These are phyloP conservation scores for Crenichthys baileyi DNA, from an alignment of 2,797 vertebrate genomes.

Conservation along the genomic window DNA sequence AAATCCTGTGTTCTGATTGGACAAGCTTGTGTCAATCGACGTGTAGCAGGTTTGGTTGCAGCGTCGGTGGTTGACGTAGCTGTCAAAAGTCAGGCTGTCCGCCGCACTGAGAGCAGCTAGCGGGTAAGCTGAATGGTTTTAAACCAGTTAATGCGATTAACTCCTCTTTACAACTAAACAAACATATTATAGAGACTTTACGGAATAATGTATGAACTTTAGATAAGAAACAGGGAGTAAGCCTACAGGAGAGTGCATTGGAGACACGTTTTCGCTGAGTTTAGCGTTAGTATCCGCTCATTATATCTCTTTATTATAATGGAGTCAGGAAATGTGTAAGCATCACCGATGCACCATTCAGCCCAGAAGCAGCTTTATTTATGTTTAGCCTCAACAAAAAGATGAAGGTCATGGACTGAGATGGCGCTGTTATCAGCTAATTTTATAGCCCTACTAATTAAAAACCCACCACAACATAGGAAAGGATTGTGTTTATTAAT, in stretches of 20 bases:
- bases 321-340: constrained; percentile 18
- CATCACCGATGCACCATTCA: constrained; percentile 20
- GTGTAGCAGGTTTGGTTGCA: constrained; percentile 64
- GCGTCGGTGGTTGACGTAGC: constrained; percentile 54
- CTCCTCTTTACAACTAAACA: rapidly evolving
- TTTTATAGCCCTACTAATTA: neutral
- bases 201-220: neutral
- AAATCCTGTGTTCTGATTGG: constrained; percentile 59
- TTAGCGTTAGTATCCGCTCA: neutral
- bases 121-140: constrained; percentile 41
- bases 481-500: neutral
- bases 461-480: neutral
- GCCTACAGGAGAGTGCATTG: neutral
- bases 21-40: constrained; percentile 27
- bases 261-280: neutral
- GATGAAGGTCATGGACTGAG: neutral
- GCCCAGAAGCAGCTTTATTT: neutral
- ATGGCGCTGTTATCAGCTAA: neutral
- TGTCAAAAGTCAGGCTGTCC: constrained; percentile 73
- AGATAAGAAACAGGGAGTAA: neutral
- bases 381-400: neutral
- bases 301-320: neutral
- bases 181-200: too few relatives aligned
- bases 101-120: constrained; percentile 15
- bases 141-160: constrained; percentile 21